Base-by-base conservation (phyloP, 2,113 vertebrate species). In the Mirounga angustirostris region DNA sequence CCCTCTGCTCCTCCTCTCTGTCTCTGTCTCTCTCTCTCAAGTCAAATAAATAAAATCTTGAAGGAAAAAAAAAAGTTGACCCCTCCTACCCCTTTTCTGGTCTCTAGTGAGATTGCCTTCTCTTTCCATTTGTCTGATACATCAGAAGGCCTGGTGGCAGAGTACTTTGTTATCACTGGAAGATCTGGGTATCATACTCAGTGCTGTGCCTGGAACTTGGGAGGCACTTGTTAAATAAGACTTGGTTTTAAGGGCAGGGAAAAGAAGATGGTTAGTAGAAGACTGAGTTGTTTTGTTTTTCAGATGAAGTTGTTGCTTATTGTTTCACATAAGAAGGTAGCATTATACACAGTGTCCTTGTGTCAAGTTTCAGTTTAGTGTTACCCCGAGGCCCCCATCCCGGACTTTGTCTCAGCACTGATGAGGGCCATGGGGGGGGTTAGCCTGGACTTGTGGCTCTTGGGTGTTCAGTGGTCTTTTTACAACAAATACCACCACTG, bases 381-480 rank as follows among this genome's bases (percentile, higher is more conserved):
- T 93, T 40, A 52, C 22, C 5, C 0, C 9, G 6, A 30, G 1
- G 46, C 7, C 26, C 26, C 6, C 46, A 1, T 33, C 2, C 18
- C n/a, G 13, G 50, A 5, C 50, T 97, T 92, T 92, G 28, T 87
- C 65, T 73, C 54, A 79, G 43, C 50, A 40, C 92, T 14, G 12
- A 7, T 7, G 58, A 76, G 59, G 59, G 36, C 71, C 43, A 0
- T 46, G 12, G 28, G 26, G n/a, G 22, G 22, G 16, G 15, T 94
- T 52, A 30, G 6, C 54, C 61, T 85, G 7, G 13, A 19, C 7
- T 43, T 50, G 26, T 63, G 63, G 22, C 56, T 91, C 28, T 67
- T 79, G 78, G 40, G 54, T 93, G 16, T 54, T 69, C 30, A 56
- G 10, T 82, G 95, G 21, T 69, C 4, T 97, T 95, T 73, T 36